Evolutionary conservation across 2,113 vertebrate genomes (phyloP), one percentile per base, ranked within the genome.

Genomic region (Hippopotamus amphibius): DNA sequence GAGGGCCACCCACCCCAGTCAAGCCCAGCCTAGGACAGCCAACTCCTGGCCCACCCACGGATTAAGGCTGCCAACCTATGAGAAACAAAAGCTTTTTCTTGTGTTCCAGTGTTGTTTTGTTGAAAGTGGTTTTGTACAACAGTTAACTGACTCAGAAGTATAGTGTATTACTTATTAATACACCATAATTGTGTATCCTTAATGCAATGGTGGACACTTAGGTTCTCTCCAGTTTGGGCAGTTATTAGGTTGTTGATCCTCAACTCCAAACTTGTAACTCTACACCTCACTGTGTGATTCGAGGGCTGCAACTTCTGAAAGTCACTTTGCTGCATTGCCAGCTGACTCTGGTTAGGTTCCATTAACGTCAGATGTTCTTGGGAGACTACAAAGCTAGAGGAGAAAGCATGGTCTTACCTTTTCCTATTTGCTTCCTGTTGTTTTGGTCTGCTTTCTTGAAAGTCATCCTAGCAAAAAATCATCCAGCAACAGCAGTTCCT

Each of bases 1-100:
- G 2, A 19, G 17, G 8, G 24, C 15, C 8, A 33, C 3, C 9
- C 11, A 30, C 5, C 5, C 7, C 14, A 65, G 1, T 13, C 9
- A 80, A 71, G 10, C 11, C n/a, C 7, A 59, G 1, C 28, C 14
- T 77, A 30, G 61, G 6, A 46, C 53, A 87, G 0, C 46, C 33
- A 77, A 7, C 8, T 33, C 48, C 7, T 53, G 28, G 3, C 1
- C 7, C 48, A 61, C 2, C 3, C 13, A 19, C 8, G 43, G 30
- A 24, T 7, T 59, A 92, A 53, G 33, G n/a, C 21, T 43, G 19
- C 15, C 37, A 14, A 59, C 5, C 3, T 33, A 4, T 61, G 11
- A 93, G 46, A 71, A 79, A 43, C 28, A 80, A 69, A 13, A 28
- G 8, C 0, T 21, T 93, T 93, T 61, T 11, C 17, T 65, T 88